Base-by-base conservation (phyloP, 2,797 vertebrate genomes). In the Cuniculus paca region DNA sequence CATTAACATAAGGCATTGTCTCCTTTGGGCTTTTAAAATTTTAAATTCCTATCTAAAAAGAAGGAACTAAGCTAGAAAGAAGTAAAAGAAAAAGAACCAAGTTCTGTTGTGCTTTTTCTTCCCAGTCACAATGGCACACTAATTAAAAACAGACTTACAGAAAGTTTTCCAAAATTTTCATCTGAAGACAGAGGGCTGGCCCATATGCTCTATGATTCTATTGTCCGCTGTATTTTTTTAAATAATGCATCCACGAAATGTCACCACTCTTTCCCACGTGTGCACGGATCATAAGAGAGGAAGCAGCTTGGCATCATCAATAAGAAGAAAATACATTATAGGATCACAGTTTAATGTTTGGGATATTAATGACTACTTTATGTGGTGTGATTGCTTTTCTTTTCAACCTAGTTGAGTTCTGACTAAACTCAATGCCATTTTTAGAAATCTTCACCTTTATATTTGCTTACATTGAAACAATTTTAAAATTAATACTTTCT, bases 221-320 rank as follows among this genome's bases (percentile, higher is more conserved):
- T 84, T n/a, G 19, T 54, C 52, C 92, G 42, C 65, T 91, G 5
- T 88, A 83, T 83, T 88, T 91, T 89, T 68, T 36, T 11, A n/a
- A 94, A 72, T 68, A 70, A 93, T 42, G 92, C 56, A 88, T 48
- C 34, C 52, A 90, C 31, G 58, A 85, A 86, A 96, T 90, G 36
- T 86, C 74, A 82, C 42, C 61, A 60, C 54, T 88, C 13, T 52
- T 83, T 88, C 54, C 75, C 9, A 54, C 20, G 8, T 16, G 2
- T 63, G 19, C n/a, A 74, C 26, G 20, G 56, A 80, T 60, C 56
- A 65, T 70, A 22, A 77, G 28, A n/a, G 9, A 72, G 3, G 8
- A 58, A 39, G 3, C 26, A 63, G 22, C 54, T 48, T 36, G 70
- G 24, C 17, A 80, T 39, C 10, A 75, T 19, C 9, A 92, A 63